Base-by-base conservation (phyloP, 2,888 invertebrate genomes). In the Vanessa cardui region DNA sequence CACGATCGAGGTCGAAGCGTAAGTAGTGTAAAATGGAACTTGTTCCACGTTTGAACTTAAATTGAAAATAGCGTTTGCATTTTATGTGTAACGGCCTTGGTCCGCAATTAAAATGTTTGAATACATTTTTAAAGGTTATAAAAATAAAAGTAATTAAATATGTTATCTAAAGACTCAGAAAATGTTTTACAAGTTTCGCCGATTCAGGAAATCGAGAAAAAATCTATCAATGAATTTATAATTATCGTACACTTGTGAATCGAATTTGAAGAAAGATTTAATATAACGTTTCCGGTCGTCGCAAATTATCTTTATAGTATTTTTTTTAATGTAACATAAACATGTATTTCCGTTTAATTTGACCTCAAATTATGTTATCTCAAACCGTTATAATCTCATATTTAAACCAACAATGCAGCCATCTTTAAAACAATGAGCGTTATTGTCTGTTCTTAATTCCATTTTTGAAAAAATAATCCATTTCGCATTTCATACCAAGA, bases 401-500 rank as follows among this genome's bases (percentile, higher is more conserved):
- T 89, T 89, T 87, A 86, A 86, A 78, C 82, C 80, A 80, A 83
- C 84, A 80, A 80, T 80, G 81, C 87, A 87, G 90, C 91, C 91
- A 92, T 92, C 88, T 91, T 92, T 89, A 88, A 89, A 89, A 91
- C 92, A 92, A 92, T 91, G 89, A 89, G 83, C 90, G 88, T 91
- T 92, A 91, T 92, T 92, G 91, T 92, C 91, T 90, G 89, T 89
- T 88, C 90, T 90, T 91, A 90, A 92, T 92, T 90, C 91, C 91
- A 90, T 92, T 92, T 92, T 92, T 90, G 88, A 91, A 91, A 92
- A 92, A 92, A 91, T 90, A 91, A 91, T 92, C 89, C 90, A 89
- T 90, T 90, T 90, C 89, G 89, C 87, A 88, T 91, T 90, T 90
- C 87, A 90, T 90, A 86, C 84, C 84, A 84, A 87, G 83, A 82